Evolutionary conservation across 2,113 vertebrate genomes (phyloP), one percentile per base, ranked within the genome.

Genomic region (Xerus inauris): DNA sequence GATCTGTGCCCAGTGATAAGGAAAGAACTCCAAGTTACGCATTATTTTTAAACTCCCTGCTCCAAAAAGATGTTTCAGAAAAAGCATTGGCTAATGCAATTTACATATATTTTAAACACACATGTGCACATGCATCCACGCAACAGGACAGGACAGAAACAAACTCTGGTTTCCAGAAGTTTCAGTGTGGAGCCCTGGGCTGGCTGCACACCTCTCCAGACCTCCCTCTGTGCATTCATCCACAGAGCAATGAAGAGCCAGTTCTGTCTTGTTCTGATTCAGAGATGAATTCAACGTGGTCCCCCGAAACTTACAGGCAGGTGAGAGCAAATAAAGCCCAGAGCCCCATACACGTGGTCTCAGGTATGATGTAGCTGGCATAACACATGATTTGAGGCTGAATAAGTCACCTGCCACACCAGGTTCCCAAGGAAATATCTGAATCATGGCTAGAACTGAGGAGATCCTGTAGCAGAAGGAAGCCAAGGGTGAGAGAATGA

Each of bases 331-430:
- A 71, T 13, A 35, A 71, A 64, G 35, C 51, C 65, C 35, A 45
- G 57, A 45, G 4, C 26, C 12, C 32, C n/a, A 10, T 8, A 1
- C 0, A 12, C n/a, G 20, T 28, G 49, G 49, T 42, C 81, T 54
- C 72, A 80, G 0, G 1, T 8, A 35, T 35, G 5, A 62, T 28
- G 59, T 8, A 62, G 59, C 59, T 62, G 22, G 76, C 1, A 3
- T 1, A 26, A 40, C 30, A 45, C 6, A 1, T 3, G 1, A 24
- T 3, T 40, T 32, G 40, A 6, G n/a, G 19, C 47, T 38, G 26
- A 62, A 8, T 28, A 65, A 76, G 57, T 54, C 88, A 45, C 13
- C 1, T 0, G 19, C 9, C 28, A 62, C 1, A n/a, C 59, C 19
- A 73, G 42, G 26, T 11, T 19, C 17, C 40, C 45, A 69, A n/a